Conservation (phyloP, 2,797 vertebrate species). For the Phalanger gymnotis region DNA sequence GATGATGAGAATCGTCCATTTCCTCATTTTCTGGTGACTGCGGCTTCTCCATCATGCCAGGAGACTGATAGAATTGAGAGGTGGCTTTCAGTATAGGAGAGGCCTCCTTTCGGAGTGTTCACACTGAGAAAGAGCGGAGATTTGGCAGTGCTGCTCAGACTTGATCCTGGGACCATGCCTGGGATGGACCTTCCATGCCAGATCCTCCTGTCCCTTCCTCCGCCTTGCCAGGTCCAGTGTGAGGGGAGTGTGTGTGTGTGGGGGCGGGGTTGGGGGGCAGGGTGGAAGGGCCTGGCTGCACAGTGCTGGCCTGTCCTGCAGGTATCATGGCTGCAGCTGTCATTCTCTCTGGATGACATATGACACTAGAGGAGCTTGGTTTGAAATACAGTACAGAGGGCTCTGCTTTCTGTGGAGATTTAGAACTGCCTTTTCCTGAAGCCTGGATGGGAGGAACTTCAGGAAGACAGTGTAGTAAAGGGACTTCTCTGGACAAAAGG, state of each 20-base stretch:
- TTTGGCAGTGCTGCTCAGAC: constrained; percentile 43
- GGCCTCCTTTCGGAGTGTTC: constrained; percentile 48
- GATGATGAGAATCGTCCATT: constrained; percentile 18
- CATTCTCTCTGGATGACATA: constrained; percentile 71
- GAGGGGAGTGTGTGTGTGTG: constrained; percentile 51
- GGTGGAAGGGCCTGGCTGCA: background rate
- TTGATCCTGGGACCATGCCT: constrained; percentile 32
- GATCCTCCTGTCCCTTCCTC: constrained; percentile 28
- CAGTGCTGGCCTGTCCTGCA: constrained; percentile 35
- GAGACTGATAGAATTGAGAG: constrained; percentile 15
- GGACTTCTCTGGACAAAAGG: constrained; percentile 54
- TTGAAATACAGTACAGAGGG: constrained; percentile 73
- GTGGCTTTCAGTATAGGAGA: constrained; percentile 11
- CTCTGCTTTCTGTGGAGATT: constrained; percentile 65
- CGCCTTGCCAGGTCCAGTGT: constrained; percentile 19
- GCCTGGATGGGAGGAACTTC: constrained; percentile 36
- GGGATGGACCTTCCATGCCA: constrained; percentile 43
- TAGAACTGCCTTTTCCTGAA: constrained; percentile 65
- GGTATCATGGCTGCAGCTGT: constrained; percentile 52
- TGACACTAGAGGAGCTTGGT: constrained; percentile 60
- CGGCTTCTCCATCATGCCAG: constrained; percentile 8
- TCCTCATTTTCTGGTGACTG: constrained; percentile 18
- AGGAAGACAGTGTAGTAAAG: constrained; percentile 61
- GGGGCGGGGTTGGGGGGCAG: too few species aligned
- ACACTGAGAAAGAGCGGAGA: constrained; percentile 34